phyloP scores from a whole-genome alignment of 2,113 vertebrate species.

The Mesocricetus auratus region DNA sequence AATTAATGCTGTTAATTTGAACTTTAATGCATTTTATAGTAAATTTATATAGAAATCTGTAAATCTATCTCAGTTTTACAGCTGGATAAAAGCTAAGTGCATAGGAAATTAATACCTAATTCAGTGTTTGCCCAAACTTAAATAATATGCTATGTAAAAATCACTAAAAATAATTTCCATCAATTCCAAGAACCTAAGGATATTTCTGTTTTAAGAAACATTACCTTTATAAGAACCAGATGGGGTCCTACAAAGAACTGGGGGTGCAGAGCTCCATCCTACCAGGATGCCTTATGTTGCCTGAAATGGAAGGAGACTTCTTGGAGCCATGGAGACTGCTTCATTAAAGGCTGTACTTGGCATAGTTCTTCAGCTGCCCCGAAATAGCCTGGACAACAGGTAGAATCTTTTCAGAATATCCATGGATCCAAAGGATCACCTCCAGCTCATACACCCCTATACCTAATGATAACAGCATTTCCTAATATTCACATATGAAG shows the following conservation, averaged over 20 bases:
- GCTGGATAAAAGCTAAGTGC: conserved; percentile 62
- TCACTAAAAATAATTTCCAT: conserved; percentile 61
- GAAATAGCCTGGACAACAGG: background rate
- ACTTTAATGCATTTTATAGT: conserved; percentile 66
- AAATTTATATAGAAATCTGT: conserved; percentile 71
- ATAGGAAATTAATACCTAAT: conserved; percentile 70
- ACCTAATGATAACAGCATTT: background rate
- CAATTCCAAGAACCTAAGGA: conserved; percentile 25
- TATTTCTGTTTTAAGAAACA: conserved; percentile 42
- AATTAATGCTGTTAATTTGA: conserved; percentile 74
- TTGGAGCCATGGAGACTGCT: background rate
- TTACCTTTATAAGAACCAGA: conserved; percentile 23
- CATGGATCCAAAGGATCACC: background rate
- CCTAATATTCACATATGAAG: background rate
- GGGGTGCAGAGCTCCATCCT: background rate
- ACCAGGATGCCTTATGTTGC: background rate
- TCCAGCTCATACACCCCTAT: background rate
- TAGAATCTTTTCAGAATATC: background rate
- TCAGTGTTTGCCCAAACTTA: conserved; percentile 71
- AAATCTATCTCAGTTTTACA: conserved; percentile 71
- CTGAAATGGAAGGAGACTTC: background rate
- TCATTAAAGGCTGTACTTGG: background rate
- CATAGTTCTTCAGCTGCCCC: background rate
- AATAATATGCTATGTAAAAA: conserved; percentile 58
- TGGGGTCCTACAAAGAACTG: conserved; percentile 33